Base-by-base conservation (phyloP, 2,113 vertebrate species). In the Anseranas semipalmata region DNA sequence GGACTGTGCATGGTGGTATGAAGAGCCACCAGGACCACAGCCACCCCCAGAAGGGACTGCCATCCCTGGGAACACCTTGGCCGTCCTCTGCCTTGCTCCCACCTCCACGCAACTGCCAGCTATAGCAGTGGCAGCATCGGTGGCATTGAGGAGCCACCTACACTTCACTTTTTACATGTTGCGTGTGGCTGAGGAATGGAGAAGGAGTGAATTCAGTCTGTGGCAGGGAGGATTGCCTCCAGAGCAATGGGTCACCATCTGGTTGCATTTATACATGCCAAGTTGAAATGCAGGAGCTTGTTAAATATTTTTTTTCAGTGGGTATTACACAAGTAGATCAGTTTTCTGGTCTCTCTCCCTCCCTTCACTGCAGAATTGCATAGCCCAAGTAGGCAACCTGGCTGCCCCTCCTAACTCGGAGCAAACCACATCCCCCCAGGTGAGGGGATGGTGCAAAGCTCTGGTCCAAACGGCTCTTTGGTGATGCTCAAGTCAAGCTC, bases 1-100 rank as follows among this genome's bases (percentile, higher is more conserved):
- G 3, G n/a, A 53, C 15, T 10, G 4, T 0, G 0, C 13, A 33
- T 90, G 60, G 32, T 28, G 10, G 30, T 33, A 75, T 0, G 4
- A 12, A 46, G 52, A 37, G 11, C 4, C 27, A 27, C 19, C 12
- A 9, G 20, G 41, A 37, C 46, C n/a, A 1, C 2, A 7, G 22
- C 7, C 45, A 32, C 21, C 28, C 74, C 77, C 41, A 74, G 46
- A 35, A 53, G 28, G 15, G 12, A 18, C 21, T 18, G 3, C 4
- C 10, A 46, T 17, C 28, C 4, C 7, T 9, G 4, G 20, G 10
- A 50, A 9, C 48, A 43, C 5, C 58, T 72, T 63, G 37, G 27
- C 50, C 24, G 2, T 21, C 2, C 0, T 50, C 10, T 30, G 33
- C 4, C 58, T 73, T 13, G 27, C 20, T 82, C 45, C 22, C 83